Evolutionary conservation across 2,797 vertebrate genomes (phyloP).

Genomic region (Pseudochromis fuscus): DNA sequence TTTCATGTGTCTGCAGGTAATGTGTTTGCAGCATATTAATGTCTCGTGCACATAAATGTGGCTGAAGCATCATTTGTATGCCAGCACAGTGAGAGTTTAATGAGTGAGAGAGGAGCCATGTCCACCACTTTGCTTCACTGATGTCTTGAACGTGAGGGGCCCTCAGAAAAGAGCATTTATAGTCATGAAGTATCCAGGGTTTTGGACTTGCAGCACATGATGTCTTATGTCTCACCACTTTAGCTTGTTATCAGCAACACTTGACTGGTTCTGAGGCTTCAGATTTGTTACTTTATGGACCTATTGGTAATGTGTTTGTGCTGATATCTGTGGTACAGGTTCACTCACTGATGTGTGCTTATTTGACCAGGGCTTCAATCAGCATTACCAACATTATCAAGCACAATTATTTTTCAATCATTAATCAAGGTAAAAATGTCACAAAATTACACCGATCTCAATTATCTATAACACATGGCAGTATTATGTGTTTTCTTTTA

Average conservation of each 20-base stretch:
- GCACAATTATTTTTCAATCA: too few relatives aligned
- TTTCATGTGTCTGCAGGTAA: constrained; percentile 12
- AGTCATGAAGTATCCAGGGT: constrained; percentile 1
- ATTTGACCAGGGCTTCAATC: too few relatives aligned
- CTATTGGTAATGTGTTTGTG: too few relatives aligned
- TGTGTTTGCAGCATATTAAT: constrained; percentile 5
- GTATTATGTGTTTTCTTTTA: too few relatives aligned
- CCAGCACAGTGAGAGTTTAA: constrained; percentile 11
- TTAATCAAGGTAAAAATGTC: background rate
- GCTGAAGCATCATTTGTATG: constrained; percentile 27
- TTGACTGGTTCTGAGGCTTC: background rate
- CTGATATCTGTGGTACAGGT: too few relatives aligned
- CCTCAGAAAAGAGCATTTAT: constrained; percentile 11
- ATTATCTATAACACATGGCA: too few relatives aligned
- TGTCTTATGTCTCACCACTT: constrained; percentile 2
- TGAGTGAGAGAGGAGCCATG: background rate
- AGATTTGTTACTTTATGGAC: too few relatives aligned
- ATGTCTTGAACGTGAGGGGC: constrained; percentile 5
- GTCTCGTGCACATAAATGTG: constrained; percentile 16
- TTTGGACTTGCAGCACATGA: constrained; percentile 5
- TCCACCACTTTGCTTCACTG: background rate
- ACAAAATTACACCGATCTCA: background rate
- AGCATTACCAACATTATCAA: too few relatives aligned
- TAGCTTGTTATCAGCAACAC: background rate
- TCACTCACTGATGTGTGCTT: too few relatives aligned